phyloP scores from a whole-genome alignment of 1,140 invertebrate species.

The Hermetia illucens region DNA sequence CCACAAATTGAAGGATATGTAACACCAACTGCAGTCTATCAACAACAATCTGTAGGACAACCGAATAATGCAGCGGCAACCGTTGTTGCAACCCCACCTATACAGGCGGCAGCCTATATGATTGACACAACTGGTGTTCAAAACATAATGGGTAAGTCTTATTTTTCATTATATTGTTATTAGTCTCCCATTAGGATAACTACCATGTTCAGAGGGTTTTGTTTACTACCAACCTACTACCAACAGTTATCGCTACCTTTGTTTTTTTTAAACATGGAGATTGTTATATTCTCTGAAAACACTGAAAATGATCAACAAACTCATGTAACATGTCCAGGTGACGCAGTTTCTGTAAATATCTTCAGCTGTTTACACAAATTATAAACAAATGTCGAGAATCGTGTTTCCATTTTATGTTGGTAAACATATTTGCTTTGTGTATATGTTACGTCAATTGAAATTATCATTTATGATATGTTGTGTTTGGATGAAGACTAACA shows the following conservation, averaged over 20 bases:
- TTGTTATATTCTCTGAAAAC: background rate
- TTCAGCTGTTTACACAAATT: no score
- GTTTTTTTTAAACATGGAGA: background rate
- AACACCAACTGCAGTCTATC: background rate
- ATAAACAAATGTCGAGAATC: no score
- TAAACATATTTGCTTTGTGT: no score
- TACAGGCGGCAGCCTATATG: background rate
- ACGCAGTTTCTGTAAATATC: no score
- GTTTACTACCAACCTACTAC: background rate
- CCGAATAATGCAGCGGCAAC: slow-evolving; percentile 1
- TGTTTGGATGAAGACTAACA: no score
- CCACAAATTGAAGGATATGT: background rate
- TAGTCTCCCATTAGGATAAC: background rate
- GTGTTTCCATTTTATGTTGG: no score
- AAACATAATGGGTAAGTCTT: slow-evolving; percentile 5
- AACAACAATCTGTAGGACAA: background rate
- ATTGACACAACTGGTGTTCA: background rate
- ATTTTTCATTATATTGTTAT: background rate
- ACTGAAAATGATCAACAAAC: background rate
- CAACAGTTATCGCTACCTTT: background rate
- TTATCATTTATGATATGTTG: no score
- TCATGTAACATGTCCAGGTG: background rate
- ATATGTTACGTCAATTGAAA: no score
- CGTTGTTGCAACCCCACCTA: slow-evolving; percentile 1
- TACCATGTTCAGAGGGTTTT: background rate